Percentiles rank a stretch among this genome's conserved stretches.
These are phyloP conservation scores for Neomorphus geoffroyi DNA, from an alignment of 2,797 vertebrate genomes.

Conservation along the genomic window DNA sequence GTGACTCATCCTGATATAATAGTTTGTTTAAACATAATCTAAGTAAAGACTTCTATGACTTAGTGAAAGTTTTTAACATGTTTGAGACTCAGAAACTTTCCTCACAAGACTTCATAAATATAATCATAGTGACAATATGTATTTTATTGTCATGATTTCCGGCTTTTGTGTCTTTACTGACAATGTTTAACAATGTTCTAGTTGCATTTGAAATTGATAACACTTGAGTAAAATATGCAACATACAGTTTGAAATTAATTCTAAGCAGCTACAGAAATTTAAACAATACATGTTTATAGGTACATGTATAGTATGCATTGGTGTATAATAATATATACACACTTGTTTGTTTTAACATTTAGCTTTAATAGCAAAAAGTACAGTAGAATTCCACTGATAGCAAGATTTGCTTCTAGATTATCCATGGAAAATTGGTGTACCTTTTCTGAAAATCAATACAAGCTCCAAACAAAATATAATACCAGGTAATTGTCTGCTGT, in stretches of 20 bases:
- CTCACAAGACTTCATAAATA: not conserved
- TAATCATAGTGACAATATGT: not conserved
- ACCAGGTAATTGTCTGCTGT: conserved; percentile 1
- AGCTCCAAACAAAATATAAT: conserved; percentile 31
- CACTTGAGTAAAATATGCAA: not conserved
- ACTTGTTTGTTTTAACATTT: not conserved
- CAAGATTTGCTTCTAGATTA: conserved; percentile 57
- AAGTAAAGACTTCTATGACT: not conserved
- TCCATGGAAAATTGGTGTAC: conserved; percentile 44
- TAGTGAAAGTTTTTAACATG: not conserved
- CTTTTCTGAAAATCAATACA: conserved; percentile 38
- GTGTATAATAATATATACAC: conserved; percentile 56
- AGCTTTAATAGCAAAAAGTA: conserved; percentile 48
- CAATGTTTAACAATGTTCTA: not conserved
- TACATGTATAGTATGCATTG: not conserved
- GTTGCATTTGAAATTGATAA: not conserved
- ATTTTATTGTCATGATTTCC: not conserved
- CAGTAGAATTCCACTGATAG: conserved; percentile 56
- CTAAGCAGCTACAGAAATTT: not conserved
- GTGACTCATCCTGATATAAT: not conserved
- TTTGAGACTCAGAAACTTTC: not conserved
- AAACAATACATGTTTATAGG: not conserved
- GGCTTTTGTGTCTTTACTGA: not conserved
- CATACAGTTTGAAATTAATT: not conserved
- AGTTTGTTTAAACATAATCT: not conserved